phyloP scores from a whole-genome alignment of 2,797 vertebrate species.

The Mormyrus hasselquistii region DNA sequence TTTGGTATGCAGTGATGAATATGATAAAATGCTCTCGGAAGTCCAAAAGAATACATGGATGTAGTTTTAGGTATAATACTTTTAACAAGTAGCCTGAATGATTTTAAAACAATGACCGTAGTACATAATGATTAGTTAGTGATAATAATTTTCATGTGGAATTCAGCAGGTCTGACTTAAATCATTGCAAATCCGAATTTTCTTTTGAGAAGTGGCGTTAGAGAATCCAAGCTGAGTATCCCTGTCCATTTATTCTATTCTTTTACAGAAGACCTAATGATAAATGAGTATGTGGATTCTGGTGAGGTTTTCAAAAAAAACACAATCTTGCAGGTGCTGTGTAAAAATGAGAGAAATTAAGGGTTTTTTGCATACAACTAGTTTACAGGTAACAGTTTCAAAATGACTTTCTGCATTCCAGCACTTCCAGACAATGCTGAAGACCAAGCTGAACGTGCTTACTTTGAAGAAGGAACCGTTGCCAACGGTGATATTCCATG shows the following conservation, averaged over 20 bases:
- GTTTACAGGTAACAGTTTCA: not conserved
- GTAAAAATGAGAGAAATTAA: not conserved
- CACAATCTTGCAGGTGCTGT: not conserved
- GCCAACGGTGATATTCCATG: slow-evolving; percentile 93
- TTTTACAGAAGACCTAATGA: not conserved
- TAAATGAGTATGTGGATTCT: not conserved
- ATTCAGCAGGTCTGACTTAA: not conserved
- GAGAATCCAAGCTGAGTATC: not conserved
- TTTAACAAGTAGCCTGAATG: not conserved
- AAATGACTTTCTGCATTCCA: slow-evolving; percentile 40
- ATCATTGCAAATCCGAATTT: not conserved
- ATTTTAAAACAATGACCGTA: not conserved
- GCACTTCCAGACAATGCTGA: slow-evolving; percentile 99
- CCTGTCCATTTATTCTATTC: not conserved
- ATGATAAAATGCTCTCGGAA: not conserved
- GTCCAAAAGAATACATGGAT: not conserved
- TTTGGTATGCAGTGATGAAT: not conserved
- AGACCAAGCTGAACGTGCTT: slow-evolving; percentile 95
- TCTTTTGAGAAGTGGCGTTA: not conserved
- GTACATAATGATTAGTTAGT: not conserved
- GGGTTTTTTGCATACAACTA: not conserved
- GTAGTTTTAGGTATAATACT: not conserved
- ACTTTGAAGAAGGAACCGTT: slow-evolving; percentile 92
- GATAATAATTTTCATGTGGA: not conserved
- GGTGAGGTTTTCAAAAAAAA: not conserved